Base-by-base conservation (phyloP, 2,888 invertebrate genomes). In the Leptogaster cylindrica region DNA sequence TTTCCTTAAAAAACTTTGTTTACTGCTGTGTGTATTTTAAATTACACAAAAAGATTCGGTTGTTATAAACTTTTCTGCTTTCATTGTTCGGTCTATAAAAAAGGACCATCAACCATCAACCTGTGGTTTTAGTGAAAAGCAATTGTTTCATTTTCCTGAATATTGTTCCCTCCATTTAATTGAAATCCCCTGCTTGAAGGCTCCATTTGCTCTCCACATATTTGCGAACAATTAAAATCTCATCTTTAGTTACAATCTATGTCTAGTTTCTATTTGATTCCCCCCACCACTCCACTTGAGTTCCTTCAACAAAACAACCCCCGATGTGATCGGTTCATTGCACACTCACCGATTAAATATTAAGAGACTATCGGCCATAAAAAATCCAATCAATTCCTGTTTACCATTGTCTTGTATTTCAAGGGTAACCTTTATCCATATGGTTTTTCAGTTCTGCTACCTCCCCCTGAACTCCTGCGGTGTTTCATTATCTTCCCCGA, bases 351-450 rank as follows among this genome's bases (percentile, higher is more conserved):
- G 65, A 51, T 65, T 44, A 65, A 65, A 65, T 51, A 65, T 65
- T 51, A 50, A 65, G 39, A 27, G 41, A 39, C 20, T 28, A 65
- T 41, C 14, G 52, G 28, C 65, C 51, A 65, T 65, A 65, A 65
- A 65, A 65, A 65, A 65, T 65, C 52, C 65, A 65, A 65, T 65
- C 65, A 65, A 65, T 65, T 65, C 52, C 65, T 65, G 51, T 65
- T 65, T 65, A 44, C 52, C 50, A 52, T 65, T 65, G 65, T 65
- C 50, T 48, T 55, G 36, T 55, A 18, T 55, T 55, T 36, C 36
- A 55, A 31, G 55, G 55, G 55, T 55, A 52, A 33, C 31, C 52
- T 16, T 31, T 33, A 55, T 14, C 55, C 55, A 55, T 33, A 55
- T 55, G 55, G 36, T 55, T 55, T 55, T 31, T 36, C 23, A 18